Percentiles rank a stretch among this genome's conserved stretches.
Evolutionary conservation across 2,888 invertebrate species (phyloP).

Genomic region (Autographa gamma): DNA sequence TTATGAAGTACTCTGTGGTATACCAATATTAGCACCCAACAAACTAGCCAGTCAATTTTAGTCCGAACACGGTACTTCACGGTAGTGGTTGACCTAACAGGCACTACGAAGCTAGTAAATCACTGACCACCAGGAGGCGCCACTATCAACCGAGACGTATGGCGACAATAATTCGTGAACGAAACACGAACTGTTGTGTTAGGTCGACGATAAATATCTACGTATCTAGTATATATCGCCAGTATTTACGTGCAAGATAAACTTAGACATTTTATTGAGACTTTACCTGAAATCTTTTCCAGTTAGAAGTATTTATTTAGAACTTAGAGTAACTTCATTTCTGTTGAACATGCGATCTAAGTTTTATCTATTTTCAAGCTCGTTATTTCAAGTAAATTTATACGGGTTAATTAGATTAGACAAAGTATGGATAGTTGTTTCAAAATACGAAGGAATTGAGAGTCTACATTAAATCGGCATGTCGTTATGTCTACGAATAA

Average conservation of each 20-base stretch:
- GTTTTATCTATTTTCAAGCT: conserved; percentile 16
- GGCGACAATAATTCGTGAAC: conserved; percentile 51
- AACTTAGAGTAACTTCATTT: conserved; percentile 34
- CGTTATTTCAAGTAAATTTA: neutral
- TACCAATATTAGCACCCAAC: neutral
- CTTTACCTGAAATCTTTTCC: conserved; percentile 41
- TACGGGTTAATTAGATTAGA: neutral
- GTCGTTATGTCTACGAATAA: no score
- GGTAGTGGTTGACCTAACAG: conserved; percentile 23
- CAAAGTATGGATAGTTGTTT: neutral
- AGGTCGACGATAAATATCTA: conserved; percentile 44
- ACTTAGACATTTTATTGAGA: conserved; percentile 47
- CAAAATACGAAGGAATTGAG: no score
- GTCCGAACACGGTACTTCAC: conserved; percentile 10
- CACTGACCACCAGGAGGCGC: conserved; percentile 59
- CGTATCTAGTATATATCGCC: conserved; percentile 23
- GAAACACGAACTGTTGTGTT: conserved; percentile 43
- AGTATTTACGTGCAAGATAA: conserved; percentile 32
- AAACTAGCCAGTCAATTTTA: neutral
- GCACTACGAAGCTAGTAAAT: conserved; percentile 54
- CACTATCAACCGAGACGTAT: conserved; percentile 48
- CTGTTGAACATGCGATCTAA: conserved; percentile 37
- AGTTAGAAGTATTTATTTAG: conserved; percentile 10
- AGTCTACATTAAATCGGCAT: no score
- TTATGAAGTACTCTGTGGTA: no score